Conservation (phyloP, 2,888 invertebrate species). For the Atethmia centrago region DNA sequence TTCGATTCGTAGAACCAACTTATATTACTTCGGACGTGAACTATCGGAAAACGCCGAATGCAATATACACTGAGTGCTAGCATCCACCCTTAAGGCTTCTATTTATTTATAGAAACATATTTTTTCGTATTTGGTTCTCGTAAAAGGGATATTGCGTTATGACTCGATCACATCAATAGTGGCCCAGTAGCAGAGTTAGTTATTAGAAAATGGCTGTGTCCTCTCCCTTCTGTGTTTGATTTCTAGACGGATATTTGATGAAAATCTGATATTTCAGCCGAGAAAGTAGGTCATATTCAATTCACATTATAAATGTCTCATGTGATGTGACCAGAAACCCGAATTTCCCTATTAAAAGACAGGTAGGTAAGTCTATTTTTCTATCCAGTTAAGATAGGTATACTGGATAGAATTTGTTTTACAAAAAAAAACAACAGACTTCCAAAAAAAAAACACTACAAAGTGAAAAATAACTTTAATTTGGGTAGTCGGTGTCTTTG, state of each 20-base stretch:
- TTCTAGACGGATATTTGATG: constrained; percentile 24
- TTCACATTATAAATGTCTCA: neutral
- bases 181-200: constrained; percentile 14
- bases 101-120: constrained; percentile 41
- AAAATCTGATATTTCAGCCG: too few species aligned
- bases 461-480: too few species aligned
- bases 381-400: too few species aligned
- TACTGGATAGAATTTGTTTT: too few species aligned
- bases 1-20: constrained; percentile 9
- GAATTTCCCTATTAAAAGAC: neutral
- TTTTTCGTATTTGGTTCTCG: constrained; percentile 41
- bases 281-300: constrained; percentile 4
- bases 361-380: neutral
- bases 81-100: constrained; percentile 30
- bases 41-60: constrained; percentile 53
- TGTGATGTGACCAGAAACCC: neutral
- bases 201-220: constrained; percentile 28
- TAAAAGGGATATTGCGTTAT: constrained; percentile 41
- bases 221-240: constrained; percentile 14
- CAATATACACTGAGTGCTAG: constrained; percentile 59
- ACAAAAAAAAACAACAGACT: too few species aligned
- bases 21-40: constrained; percentile 33
- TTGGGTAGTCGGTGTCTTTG: too few species aligned
- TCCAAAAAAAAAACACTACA: too few species aligned
- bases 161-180: constrained; percentile 34